Conservation (phyloP, 2,888 invertebrate genomes). For the Sthenelais limicola region DNA sequence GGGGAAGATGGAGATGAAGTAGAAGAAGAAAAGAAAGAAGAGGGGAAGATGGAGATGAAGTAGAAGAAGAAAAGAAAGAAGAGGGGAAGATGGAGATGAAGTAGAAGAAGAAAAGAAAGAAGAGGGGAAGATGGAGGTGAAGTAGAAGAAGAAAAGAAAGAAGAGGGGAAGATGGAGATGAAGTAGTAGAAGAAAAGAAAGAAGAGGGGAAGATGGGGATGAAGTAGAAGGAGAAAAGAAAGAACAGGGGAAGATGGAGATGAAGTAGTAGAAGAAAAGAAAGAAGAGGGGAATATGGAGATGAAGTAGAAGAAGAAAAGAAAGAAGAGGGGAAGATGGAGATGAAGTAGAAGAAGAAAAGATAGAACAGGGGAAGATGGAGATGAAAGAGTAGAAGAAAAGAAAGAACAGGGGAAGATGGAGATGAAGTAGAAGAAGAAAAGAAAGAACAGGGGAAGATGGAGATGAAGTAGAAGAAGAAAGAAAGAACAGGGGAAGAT, state of each 20-base stretch:
- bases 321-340: neutral
- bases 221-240: neutral
- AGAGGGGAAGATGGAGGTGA: neutral
- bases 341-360: neutral
- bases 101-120: neutral
- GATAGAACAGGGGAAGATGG: neutral
- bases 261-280: neutral
- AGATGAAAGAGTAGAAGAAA: neutral
- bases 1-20: constrained; percentile 1
- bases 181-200: neutral
- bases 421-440: neutral
- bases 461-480: neutral
- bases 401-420: neutral
- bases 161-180: neutral
- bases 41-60: neutral
- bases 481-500: neutral
- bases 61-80: neutral
- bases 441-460: neutral
- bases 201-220: neutral
- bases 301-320: neutral
- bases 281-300: neutral
- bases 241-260: neutral
- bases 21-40: neutral
- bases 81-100: neutral
- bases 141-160: neutral